These are phyloP conservation scores for Psittacula cyanocephala DNA, from an alignment of 2,113 vertebrate genomes.

Conservation along the genomic window DNA sequence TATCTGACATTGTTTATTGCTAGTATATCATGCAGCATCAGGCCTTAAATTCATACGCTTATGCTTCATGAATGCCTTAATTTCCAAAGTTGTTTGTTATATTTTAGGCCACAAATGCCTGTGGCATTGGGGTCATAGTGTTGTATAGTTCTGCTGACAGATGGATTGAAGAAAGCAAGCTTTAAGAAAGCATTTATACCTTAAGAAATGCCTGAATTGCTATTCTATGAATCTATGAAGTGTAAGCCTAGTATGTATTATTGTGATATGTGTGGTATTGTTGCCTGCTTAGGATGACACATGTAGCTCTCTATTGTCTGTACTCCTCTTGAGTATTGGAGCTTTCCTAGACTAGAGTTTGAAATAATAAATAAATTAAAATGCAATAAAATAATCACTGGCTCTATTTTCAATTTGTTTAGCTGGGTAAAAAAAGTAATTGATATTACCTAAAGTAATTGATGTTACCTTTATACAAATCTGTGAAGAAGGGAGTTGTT, in stretches of 20 bases:
- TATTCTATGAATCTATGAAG: background rate
- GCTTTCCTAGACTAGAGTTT: background rate
- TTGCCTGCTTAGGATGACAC: background rate
- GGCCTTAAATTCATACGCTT: background rate
- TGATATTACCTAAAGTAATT: background rate
- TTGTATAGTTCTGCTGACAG: background rate
- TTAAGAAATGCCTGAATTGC: background rate
- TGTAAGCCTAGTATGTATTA: background rate
- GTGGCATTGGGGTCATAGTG: background rate
- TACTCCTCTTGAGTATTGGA: background rate
- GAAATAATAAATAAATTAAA: background rate
- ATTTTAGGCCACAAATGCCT: conserved; percentile 9
- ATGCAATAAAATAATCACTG: background rate
- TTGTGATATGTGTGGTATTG: background rate
- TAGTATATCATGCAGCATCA: background rate
- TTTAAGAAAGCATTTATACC: background rate
- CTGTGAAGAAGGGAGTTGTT: background rate
- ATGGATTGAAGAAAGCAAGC: background rate
- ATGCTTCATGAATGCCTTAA: background rate
- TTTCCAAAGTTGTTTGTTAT: background rate
- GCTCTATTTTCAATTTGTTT: background rate
- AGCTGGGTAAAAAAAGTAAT: background rate
- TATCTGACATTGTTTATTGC: background rate
- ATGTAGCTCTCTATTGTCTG: background rate
- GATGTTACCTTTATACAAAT: background rate